Percentiles rank a stretch among this genome's conserved stretches.
Conservation (phyloP, 2,113 vertebrate species). For the Myrmecophaga tridactyla region DNA sequence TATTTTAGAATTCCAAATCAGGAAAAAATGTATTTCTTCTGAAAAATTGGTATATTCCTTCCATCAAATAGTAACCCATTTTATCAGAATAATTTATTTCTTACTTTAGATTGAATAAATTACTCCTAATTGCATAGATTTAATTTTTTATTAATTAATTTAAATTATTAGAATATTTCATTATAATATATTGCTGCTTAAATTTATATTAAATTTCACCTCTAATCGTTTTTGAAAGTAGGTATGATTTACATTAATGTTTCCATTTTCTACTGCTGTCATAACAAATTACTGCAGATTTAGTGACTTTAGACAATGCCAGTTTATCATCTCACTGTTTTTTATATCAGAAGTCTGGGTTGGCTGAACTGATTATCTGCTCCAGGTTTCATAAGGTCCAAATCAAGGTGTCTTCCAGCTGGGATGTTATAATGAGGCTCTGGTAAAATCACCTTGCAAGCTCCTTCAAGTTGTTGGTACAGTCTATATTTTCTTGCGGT, state of each 20-base stretch:
- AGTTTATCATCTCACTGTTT: not conserved
- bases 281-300: not conserved
- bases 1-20: not conserved
- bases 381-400: not conserved
- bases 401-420: not conserved
- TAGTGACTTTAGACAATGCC: not conserved
- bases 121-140: not conserved
- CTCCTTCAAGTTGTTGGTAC: too few species aligned
- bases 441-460: not conserved
- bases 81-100: not conserved
- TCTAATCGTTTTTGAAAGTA: not conserved
- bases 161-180: constrained; percentile 10
- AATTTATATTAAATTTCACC: not conserved
- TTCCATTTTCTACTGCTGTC: not conserved
- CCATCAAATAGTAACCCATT: too few species aligned
- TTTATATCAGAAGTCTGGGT: too few species aligned
- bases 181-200: not conserved
- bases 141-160: not conserved
- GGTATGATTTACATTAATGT: not conserved
- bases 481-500: not conserved
- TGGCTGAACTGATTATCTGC: not conserved
- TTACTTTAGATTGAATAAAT: not conserved
- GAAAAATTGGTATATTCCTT: not conserved
- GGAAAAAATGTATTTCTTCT: not conserved
- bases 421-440: not conserved